These are phyloP conservation scores for Basileuterus tristriatus DNA, from an alignment of 2,797 vertebrate genomes.

Conservation along the genomic window DNA sequence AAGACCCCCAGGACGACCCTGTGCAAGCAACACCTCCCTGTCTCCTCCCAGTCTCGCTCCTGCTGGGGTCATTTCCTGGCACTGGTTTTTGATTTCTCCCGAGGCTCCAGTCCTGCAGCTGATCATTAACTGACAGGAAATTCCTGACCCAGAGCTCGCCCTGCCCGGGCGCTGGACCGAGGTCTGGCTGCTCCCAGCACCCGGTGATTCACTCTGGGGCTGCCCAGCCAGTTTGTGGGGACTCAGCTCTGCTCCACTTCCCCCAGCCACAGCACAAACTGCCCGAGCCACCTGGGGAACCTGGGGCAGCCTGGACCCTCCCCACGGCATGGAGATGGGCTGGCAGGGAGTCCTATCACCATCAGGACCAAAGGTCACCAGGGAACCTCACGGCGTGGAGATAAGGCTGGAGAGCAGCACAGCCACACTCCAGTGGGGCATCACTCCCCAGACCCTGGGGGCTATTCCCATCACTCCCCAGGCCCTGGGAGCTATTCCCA, in stretches of 20 bases:
- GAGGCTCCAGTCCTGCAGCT: slow-evolving; percentile 12
- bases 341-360: background rate
- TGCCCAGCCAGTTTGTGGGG: background rate
- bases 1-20: fast-evolving
- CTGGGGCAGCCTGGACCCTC: background rate
- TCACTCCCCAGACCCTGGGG: background rate
- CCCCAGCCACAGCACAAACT: background rate
- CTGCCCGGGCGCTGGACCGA: background rate
- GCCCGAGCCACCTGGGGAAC: background rate
- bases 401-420: background rate
- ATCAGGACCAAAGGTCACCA: background rate
- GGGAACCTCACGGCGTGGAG: background rate
- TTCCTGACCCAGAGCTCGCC: slow-evolving; percentile 36
- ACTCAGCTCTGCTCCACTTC: background rate
- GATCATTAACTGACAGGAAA: slow-evolving; percentile 61
- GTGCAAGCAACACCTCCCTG: background rate
- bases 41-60: background rate
- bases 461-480: no score
- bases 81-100: background rate
- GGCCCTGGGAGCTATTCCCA: no score
- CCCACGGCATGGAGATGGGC: fast-evolving
- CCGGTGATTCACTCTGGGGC: background rate
- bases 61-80: background rate
- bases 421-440: background rate
- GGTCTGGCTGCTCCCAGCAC: background rate